These are phyloP conservation scores for Prionailurus viverrinus DNA, from an alignment of 2,113 vertebrate species.

Conservation along the genomic window DNA sequence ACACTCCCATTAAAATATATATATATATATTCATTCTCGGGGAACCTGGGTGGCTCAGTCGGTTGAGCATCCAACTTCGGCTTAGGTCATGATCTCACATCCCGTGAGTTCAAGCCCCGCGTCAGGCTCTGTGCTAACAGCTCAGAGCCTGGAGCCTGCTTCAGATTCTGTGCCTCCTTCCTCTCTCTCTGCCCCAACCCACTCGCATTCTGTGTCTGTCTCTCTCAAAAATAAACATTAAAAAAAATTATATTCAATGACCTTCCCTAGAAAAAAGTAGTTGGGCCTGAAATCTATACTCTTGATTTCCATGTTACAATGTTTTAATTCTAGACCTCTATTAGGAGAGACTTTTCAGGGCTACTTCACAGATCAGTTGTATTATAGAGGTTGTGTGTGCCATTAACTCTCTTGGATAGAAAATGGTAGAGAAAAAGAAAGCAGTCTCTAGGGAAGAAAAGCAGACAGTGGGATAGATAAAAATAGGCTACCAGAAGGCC, in stretches of 20 bases:
- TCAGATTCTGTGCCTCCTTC: too few species aligned
- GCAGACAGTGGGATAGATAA: conserved; percentile 44
- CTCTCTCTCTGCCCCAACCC: too few species aligned
- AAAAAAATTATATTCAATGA: neutral
- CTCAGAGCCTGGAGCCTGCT: too few species aligned
- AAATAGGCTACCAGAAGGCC: conserved; percentile 46
- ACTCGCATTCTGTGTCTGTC: too few species aligned
- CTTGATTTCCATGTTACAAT: neutral
- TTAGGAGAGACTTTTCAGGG: conserved; percentile 2
- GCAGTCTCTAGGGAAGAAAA: neutral
- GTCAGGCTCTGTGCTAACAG: too few species aligned
- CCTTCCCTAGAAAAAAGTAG: neutral
- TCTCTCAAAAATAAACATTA: too few species aligned
- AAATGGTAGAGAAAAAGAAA: conserved; percentile 58
- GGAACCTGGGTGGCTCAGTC: too few species aligned
- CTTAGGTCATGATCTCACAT: too few species aligned
- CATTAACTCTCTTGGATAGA: conserved; percentile 42
- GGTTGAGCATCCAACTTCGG: too few species aligned
- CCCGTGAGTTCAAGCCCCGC: too few species aligned
- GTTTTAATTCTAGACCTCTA: conserved; percentile 8
- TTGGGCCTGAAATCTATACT: neutral
- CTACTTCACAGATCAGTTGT: conserved; percentile 12
- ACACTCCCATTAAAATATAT: neutral
- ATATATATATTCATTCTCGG: too few species aligned
- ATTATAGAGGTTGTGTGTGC: conserved; percentile 53